Evolutionary conservation across 2,113 vertebrate genomes (phyloP), one percentile per base, ranked within the genome.

Genomic region (Platichthys stellatus): DNA sequence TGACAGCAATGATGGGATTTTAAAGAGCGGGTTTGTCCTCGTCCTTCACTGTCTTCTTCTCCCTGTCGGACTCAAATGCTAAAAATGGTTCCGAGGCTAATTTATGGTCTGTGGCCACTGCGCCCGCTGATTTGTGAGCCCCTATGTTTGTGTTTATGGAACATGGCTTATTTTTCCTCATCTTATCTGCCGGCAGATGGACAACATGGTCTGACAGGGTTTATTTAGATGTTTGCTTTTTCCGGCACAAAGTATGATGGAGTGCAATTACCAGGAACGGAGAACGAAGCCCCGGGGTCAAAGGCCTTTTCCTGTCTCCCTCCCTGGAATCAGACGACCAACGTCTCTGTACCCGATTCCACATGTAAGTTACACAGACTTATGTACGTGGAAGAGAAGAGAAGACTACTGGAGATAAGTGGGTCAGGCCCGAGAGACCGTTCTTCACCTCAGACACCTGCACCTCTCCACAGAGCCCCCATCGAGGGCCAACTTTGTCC

Each of bases 401-500:
- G 47, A 51, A 21, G 51, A 54, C 51, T 14, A 9, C 7, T n/a
- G 45, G 62, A 54, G 68, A 69, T 86, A 85, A 90, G 87, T 88
- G 76, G 91, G 83, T 89, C 82, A 86, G 70, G 78, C 76, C 84
- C 67, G 83, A 86, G 85, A 89, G 81, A 88, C 74, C 65, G 79
- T 87, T 92, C 89, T 93, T 92, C 94, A 93, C 93, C 92, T 84
- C 93, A 94, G 94, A 95, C 95, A 96, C 93, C 95, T 96, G 94
- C 94, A 92, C 82, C 90, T 94, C 92, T 94, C 90, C 78, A 89
- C 77, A 84, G 87, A 90, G 93, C 89, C 92, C 90, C 93, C 94
- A 93, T 96, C 92, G 95, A 94, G 95, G 93, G 94, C 92, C 96
- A 93, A 90, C 94, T 95, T 89, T 94, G 93, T 95, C 94, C 90